These are phyloP conservation scores for Alcedo quadribrachys DNA, from an alignment of 2,797 vertebrate genomes.

Conservation along the genomic window DNA sequence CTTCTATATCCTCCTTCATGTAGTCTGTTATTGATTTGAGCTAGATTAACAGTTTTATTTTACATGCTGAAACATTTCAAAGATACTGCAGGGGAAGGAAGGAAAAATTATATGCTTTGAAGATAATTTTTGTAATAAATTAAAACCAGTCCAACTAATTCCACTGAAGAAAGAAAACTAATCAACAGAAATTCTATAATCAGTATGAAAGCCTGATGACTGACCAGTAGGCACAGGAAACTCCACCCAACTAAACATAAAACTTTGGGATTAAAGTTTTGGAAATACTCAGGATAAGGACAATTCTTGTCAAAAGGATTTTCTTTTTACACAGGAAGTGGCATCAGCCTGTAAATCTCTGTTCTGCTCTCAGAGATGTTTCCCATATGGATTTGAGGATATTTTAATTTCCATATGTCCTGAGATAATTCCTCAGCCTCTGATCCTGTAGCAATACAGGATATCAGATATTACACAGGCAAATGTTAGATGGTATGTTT, in stretches of 20 bases:
- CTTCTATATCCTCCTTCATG: background rate
- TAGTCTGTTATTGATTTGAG: background rate
- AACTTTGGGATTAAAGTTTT: background rate
- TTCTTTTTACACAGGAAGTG: conserved; percentile 23
- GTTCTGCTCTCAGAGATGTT: conserved; percentile 2
- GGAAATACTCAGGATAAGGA: background rate
- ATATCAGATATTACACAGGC: background rate
- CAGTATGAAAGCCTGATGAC: background rate
- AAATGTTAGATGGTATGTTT: conserved; percentile 2
- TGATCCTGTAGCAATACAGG: conserved; percentile 7
- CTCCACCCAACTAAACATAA: background rate
- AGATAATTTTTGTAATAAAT: background rate
- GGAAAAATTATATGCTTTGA: background rate
- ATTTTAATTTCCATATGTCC: conserved; percentile 7
- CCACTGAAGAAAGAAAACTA: background rate
- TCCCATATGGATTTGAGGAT: conserved; percentile 32
- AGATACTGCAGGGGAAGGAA: background rate
- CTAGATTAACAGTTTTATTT: background rate
- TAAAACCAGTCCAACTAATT: background rate
- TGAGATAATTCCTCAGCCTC: conserved; percentile 21
- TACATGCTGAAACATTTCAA: background rate
- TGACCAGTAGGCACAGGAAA: background rate
- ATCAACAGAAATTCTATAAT: background rate
- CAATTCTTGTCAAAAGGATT: background rate
- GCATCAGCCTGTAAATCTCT: background rate